phyloP scores from a whole-genome alignment of 2,113 vertebrate genomes.

The Odontesthes bonariensis region DNA sequence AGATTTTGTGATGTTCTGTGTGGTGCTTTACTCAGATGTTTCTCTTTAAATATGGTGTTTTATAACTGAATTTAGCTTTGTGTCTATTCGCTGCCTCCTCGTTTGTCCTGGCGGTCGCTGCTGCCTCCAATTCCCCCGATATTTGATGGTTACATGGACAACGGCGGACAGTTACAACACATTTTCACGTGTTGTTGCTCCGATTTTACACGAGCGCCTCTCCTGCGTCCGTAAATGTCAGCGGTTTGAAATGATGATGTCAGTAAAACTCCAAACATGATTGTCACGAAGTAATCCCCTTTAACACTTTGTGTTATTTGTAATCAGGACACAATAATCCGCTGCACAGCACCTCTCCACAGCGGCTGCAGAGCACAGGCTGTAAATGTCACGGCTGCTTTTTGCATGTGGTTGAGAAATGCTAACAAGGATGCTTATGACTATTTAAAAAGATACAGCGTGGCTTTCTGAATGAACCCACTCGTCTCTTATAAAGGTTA shows the following conservation, averaged over 20 bases:
- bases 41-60: background rate
- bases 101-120: background rate
- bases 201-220: slow-evolving; percentile 40
- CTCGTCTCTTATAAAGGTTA: slow-evolving; percentile 34
- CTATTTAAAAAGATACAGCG: background rate
- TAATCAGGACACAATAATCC: slow-evolving; percentile 34
- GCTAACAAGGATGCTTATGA: slow-evolving; percentile 42
- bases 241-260: slow-evolving; percentile 32
- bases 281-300: slow-evolving; percentile 41
- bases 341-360: slow-evolving; percentile 1
- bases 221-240: slow-evolving; percentile 31
- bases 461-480: background rate
- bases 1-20: background rate
- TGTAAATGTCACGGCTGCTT: slow-evolving; percentile 54
- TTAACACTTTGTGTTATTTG: background rate
- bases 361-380: background rate
- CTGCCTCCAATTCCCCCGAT: background rate
- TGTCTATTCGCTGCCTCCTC: background rate
- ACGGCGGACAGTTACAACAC: slow-evolving; percentile 1
- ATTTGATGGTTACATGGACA: slow-evolving; percentile 1
- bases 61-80: background rate
- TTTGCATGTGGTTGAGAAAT: slow-evolving; percentile 32
- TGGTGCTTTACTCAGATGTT: background rate
- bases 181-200: slow-evolving; percentile 22
- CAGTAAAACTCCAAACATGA: slow-evolving; percentile 29